Evolutionary conservation across 2,888 invertebrate genomes (phyloP), one percentile per base, ranked within the genome.

Genomic region (Scrobipalpa atriplicella): DNA sequence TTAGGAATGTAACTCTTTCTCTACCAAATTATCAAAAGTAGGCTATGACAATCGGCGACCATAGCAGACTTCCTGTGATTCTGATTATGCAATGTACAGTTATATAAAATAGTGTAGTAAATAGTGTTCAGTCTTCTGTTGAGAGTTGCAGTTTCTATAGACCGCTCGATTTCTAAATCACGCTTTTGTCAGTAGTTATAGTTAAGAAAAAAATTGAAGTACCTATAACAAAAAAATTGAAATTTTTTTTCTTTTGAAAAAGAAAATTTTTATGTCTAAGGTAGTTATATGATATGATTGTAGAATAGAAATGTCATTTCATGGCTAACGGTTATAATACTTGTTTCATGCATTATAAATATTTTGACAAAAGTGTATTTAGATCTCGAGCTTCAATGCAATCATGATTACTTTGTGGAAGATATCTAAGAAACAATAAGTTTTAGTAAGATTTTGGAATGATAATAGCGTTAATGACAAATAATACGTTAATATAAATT

Each of bases 41-140:
- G 58, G 58, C 38, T 38, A 29, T 52, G 52, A 52, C 52, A 52
- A 51, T 18, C 56, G 41, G 64, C 62, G 64, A 56, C 69, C 70
- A 72, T 68, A 67, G 67, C 67, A 65, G 66, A 68, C 67, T 71
- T 67, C 70, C 66, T 85, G 84, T 81, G 83, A 81, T 83, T 85
- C 84, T 81, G 83, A 81, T 83, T 79, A 80, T 84, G 82, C 81
- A 83, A 83, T 88, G 84, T 90, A 90, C 83, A 89, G 85, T 79
- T 88, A 87, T 89, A 90, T 86, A 91, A 92, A 92, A 91, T 90
- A 90, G 86, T 89, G 82, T 90, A 85, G 87, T 90, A 89, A 91
- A 89, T 90, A 89, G 87, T 88, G 86, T 86, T 92, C 92, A 92
- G 92, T 92, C 92, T 92, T 92, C 86, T 86, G 89, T 87, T 85